A percentile compares a stretch with the other conserved stretches of the same genome.
These are phyloP conservation scores for Octodonta nipae DNA, from an alignment of 2,888 invertebrate species.

Conservation along the genomic window DNA sequence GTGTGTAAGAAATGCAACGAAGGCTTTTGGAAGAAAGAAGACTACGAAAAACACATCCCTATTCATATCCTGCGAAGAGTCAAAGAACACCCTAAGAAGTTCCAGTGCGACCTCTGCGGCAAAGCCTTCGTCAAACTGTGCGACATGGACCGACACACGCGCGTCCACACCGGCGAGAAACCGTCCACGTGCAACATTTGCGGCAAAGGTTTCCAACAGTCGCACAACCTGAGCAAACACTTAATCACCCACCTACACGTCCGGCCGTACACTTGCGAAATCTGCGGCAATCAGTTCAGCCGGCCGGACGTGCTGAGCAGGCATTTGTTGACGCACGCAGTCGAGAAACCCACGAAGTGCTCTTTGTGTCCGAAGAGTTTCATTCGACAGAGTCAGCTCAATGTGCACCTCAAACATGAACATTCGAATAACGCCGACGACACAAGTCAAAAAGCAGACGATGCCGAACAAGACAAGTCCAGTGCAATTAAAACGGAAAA, in stretches of 20 bases:
- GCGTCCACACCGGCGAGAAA: conserved; percentile 33
- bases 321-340: conserved; percentile 31
- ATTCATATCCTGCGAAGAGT: conserved; percentile 27
- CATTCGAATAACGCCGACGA: too few species aligned
- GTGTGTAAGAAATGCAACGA: conserved; percentile 27
- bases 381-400: conserved; percentile 24
- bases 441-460: too few species aligned
- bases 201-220: conserved; percentile 27
- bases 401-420: conserved; percentile 21
- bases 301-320: conserved; percentile 31
- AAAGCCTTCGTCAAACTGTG: conserved; percentile 30
- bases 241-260: conserved; percentile 31
- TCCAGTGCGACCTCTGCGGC: conserved; percentile 28
- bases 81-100: conserved; percentile 19
- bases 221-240: conserved; percentile 33
- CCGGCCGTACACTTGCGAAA: conserved; percentile 29
- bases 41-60: conserved; percentile 23
- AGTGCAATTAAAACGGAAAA: too few species aligned
- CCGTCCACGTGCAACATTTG: conserved; percentile 30
- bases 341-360: conserved; percentile 31
- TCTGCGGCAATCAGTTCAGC: conserved; percentile 31
- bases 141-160: conserved; percentile 30
- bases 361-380: conserved; percentile 27
- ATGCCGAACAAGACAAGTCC: too few species aligned
- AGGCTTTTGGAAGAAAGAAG: conserved; percentile 24